A percentile compares a stretch with the other conserved stretches of the same genome.
Evolutionary conservation across 2,888 invertebrate genomes (phyloP).

Genomic region (Ochlodes sylvanus): DNA sequence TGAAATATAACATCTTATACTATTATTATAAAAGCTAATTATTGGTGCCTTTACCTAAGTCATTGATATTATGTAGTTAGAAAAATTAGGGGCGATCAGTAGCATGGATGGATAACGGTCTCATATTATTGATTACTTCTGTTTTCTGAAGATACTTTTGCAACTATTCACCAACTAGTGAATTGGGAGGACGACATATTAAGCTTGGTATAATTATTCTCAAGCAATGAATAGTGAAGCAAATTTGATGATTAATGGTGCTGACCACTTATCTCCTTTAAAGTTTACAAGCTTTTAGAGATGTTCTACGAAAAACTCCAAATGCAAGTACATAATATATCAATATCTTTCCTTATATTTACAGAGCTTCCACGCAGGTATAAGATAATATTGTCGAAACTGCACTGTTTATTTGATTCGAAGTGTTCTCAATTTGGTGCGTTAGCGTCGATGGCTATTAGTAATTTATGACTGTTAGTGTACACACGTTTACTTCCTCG

Average conservation of each 20-base stretch:
- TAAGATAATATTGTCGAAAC: constrained; percentile 43
- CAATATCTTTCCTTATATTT: constrained; percentile 24
- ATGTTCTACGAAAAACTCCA: too few species aligned
- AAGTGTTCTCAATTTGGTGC: constrained; percentile 62
- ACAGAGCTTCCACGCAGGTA: constrained; percentile 23
- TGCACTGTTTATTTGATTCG: constrained; percentile 52
- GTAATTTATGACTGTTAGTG: constrained; percentile 66
- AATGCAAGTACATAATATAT: background rate
- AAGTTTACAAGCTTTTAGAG: too few species aligned
- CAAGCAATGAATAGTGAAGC: too few species aligned
- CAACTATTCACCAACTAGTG: background rate
- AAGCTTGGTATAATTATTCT: too few species aligned
- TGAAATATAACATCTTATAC: background rate
- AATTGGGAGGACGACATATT: too few species aligned
- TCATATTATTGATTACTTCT: background rate
- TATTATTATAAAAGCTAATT: background rate
- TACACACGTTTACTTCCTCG: constrained; percentile 62
- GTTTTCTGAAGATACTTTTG: background rate
- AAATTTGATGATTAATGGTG: too few species aligned
- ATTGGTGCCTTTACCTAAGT: background rate
- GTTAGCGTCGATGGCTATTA: constrained; percentile 64
- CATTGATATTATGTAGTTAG: background rate
- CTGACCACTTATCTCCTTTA: too few species aligned
- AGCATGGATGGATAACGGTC: background rate
- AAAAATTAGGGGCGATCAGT: background rate